Conservation (phyloP, 2,888 invertebrate species). For the Lithosia quadra region DNA sequence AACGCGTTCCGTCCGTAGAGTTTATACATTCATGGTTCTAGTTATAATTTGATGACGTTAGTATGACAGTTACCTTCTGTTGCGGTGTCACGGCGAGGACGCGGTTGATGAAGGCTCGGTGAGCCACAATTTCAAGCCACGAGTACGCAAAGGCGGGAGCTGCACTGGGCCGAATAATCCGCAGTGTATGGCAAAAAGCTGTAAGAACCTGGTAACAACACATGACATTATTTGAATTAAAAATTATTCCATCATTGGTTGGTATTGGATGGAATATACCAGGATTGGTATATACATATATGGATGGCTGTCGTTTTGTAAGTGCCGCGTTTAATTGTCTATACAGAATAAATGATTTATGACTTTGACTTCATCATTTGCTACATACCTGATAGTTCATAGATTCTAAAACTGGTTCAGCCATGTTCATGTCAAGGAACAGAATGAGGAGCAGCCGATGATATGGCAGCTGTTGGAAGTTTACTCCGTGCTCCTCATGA, state of each 20-base stretch:
- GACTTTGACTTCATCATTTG: too few relatives aligned
- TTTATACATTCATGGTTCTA: too few relatives aligned
- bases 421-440: conserved; percentile 97
- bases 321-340: too few relatives aligned
- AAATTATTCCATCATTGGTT: too few relatives aligned
- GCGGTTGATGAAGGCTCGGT: conserved; percentile 97
- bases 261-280: too few relatives aligned
- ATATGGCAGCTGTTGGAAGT: conserved; percentile 99
- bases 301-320: too few relatives aligned
- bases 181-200: conserved; percentile 98
- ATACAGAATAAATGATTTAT: too few relatives aligned
- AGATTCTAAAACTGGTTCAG: conserved; percentile 97
- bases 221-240: too few relatives aligned
- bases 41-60: neutral
- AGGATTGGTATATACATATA: too few relatives aligned
- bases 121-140: conserved; percentile 99
- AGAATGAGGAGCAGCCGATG: conserved; percentile 98
- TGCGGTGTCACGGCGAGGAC: conserved; percentile 96
- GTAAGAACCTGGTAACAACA: conserved; percentile 90
- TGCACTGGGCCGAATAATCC: conserved; percentile 96
- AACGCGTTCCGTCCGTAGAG: too few relatives aligned
- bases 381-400: conserved; percentile 94
- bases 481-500: conserved; percentile 95
- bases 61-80: conserved; percentile 89
- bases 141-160: conserved; percentile 99